phyloP scores from a whole-genome alignment of 1,140 invertebrate genomes.

The Stenopsyche tienmushanensis region DNA sequence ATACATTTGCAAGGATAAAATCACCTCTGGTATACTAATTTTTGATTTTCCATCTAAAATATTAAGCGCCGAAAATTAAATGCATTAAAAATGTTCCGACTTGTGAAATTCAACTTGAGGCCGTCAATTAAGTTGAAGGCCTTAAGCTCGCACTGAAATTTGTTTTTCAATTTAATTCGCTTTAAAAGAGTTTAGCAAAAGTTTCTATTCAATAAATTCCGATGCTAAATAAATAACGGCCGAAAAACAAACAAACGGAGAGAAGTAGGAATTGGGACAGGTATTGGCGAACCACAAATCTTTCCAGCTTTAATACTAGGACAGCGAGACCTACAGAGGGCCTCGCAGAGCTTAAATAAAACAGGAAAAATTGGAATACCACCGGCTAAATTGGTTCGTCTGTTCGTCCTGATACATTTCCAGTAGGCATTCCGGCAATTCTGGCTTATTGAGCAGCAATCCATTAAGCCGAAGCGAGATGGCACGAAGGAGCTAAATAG shows the following conservation, averaged over 20 bases:
- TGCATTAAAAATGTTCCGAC: too few relatives aligned
- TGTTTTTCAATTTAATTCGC: not conserved
- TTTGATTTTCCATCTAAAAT: too few relatives aligned
- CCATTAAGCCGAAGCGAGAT: slow-evolving; percentile 24
- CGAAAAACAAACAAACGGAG: slow-evolving; percentile 18
- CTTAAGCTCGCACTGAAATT: too few relatives aligned
- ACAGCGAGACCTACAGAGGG: not conserved
- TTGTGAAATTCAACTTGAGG: too few relatives aligned
- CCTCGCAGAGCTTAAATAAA: slow-evolving; percentile 11
- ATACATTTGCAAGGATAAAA: too few relatives aligned
- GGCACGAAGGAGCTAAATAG: not conserved
- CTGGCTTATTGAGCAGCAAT: slow-evolving; percentile 24
- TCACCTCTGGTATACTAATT: too few relatives aligned
- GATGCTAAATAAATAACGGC: slow-evolving; percentile 13
- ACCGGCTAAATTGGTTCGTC: slow-evolving; percentile 2
- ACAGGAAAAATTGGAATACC: slow-evolving; percentile 27
- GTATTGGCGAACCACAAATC: slow-evolving; percentile 33
- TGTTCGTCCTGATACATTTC: slow-evolving; percentile 10
- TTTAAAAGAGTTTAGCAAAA: not conserved
- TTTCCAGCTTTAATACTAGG: slow-evolving; percentile 23
- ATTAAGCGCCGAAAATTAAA: too few relatives aligned
- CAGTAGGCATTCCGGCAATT: slow-evolving; percentile 15
- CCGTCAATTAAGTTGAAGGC: too few relatives aligned
- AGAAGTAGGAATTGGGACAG: slow-evolving; percentile 11
- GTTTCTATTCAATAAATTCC: slow-evolving; percentile 9